Conservation (phyloP, 2,113 vertebrate genomes). For the Ovis canadensis region DNA sequence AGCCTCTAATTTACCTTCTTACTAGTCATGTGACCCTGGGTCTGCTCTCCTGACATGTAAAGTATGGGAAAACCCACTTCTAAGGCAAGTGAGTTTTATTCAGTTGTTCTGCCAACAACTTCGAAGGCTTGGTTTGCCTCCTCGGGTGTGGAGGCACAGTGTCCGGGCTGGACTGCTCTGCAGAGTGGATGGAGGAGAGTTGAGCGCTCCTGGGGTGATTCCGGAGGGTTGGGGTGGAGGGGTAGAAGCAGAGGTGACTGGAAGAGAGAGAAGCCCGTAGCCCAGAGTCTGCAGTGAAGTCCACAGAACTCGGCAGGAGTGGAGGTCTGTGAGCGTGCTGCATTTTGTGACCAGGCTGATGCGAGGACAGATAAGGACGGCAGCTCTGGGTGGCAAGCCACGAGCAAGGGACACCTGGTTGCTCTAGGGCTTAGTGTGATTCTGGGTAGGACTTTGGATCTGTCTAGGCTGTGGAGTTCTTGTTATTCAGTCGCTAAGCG, state of each 20-base stretch:
- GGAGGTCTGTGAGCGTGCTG: not conserved
- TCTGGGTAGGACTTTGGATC: too few species aligned
- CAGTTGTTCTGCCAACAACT: not conserved
- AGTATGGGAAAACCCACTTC: not conserved
- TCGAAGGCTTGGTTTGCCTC: not conserved
- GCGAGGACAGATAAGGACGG: not conserved
- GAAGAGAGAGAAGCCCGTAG: not conserved
- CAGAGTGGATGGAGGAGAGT: not conserved
- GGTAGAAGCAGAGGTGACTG: not conserved
- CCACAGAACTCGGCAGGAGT: too few species aligned
- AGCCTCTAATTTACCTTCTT: not conserved
- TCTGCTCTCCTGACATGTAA: not conserved
- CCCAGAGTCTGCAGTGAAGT: not conserved
- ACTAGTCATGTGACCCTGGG: not conserved
- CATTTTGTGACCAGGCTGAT: not conserved
- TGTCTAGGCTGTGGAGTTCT: not conserved
- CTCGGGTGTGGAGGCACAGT: not conserved
- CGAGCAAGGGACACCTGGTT: too few species aligned
- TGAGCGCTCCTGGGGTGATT: not conserved
- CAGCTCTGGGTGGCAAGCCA: not conserved
- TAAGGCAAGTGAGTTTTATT: not conserved
- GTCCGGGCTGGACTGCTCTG: not conserved
- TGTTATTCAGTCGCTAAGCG: not conserved
- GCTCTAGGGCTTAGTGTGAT: not conserved
- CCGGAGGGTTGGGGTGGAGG: rapidly evolving